Evolutionary conservation across 2,888 invertebrate species (phyloP).

Genomic region (Apocheima hispidaria): DNA sequence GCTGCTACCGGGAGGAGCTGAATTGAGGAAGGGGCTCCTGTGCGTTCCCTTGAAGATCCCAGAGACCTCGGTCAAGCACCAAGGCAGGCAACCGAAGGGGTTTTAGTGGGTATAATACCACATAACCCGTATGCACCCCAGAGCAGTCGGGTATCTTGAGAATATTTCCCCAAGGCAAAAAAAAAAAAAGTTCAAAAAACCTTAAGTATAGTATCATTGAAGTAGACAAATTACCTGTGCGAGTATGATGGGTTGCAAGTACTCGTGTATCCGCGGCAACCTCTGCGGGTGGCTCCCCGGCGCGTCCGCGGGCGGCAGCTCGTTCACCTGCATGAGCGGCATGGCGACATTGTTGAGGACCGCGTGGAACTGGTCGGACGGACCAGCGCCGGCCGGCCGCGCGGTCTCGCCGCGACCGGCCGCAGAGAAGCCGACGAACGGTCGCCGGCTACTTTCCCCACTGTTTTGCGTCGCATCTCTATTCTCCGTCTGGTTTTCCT

Average conservation of each 20-base stretch:
- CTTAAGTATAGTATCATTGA: not conserved
- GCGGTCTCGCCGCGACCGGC: slow-evolving; percentile 1
- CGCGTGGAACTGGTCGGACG: slow-evolving; percentile 60
- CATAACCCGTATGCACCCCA: too few species aligned
- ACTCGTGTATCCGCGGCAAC: slow-evolving; percentile 76
- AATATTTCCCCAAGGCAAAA: not conserved
- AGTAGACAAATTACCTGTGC: slow-evolving; percentile 81
- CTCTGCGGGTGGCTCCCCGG: slow-evolving; percentile 60
- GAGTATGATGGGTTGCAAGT: slow-evolving; percentile 78
- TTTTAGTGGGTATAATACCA: too few species aligned
- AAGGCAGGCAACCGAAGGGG: too few species aligned
- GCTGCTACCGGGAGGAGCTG: too few species aligned
- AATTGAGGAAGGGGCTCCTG: too few species aligned
- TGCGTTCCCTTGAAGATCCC: too few species aligned
- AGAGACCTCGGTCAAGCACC: too few species aligned
- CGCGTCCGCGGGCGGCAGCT: slow-evolving; percentile 69
- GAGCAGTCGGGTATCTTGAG: not conserved
- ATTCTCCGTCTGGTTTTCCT: slow-evolving; percentile 59
- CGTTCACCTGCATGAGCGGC: slow-evolving; percentile 88
- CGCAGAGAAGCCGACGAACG: slow-evolving; percentile 40
- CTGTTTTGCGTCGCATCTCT: slow-evolving; percentile 51
- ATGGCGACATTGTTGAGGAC: slow-evolving; percentile 70
- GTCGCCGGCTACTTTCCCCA: slow-evolving; percentile 52
- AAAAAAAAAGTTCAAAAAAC: not conserved
- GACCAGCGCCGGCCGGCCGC: not conserved